Percentiles rank a stretch among this genome's conserved stretches.
phyloP scores from a whole-genome alignment of 2,797 vertebrate genomes.

The Epinephelus awoara region DNA sequence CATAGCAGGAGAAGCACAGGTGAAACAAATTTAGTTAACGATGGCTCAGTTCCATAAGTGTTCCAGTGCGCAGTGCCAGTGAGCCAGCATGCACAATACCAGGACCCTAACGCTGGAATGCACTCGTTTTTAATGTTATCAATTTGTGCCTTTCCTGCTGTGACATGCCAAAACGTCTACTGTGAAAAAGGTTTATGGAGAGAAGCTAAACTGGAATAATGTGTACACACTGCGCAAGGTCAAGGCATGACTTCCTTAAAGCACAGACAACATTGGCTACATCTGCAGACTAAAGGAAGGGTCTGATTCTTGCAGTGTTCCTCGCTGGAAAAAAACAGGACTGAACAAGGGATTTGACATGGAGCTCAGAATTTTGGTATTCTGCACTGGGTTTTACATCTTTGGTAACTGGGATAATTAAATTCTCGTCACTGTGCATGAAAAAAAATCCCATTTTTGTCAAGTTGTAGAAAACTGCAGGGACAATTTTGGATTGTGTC shows the following conservation, averaged over 20 bases:
- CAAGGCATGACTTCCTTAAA: not conserved
- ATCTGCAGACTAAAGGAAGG: not conserved
- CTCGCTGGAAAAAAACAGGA: no score
- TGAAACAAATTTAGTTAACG: constrained; percentile 3
- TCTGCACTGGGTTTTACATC: no score
- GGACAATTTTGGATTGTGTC: not conserved
- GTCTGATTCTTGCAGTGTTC: no score
- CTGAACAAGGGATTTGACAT: no score
- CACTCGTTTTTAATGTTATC: not conserved
- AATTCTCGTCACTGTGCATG: not conserved
- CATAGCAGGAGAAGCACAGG: not conserved
- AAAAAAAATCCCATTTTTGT: no score
- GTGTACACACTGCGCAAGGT: not conserved
- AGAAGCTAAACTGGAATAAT: not conserved
- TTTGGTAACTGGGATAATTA: not conserved
- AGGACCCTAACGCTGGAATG: not conserved
- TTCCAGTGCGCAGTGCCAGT: not conserved
- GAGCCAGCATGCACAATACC: not conserved
- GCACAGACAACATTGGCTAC: not conserved
- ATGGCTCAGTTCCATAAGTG: not conserved
- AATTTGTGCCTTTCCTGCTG: not conserved
- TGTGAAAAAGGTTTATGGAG: not conserved
- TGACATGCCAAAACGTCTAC: not conserved
- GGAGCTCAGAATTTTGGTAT: no score
- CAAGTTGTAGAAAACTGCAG: no score